A percentile compares a stretch with the other conserved stretches of the same genome.
Evolutionary conservation across 2,888 invertebrate species (phyloP).

Genomic region (Serrognathus titanus): DNA sequence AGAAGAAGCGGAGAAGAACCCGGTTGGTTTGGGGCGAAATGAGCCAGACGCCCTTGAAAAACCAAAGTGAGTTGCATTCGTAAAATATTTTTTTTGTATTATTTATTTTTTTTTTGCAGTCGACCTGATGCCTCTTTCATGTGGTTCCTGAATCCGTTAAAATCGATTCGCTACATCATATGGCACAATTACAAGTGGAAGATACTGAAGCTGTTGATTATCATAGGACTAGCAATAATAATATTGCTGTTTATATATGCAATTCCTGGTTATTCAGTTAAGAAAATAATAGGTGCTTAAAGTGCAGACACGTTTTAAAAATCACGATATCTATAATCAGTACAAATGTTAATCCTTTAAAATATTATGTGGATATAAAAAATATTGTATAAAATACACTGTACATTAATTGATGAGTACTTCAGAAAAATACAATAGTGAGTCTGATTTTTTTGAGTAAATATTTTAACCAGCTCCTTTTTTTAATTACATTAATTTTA

Average conservation of each 20-base stretch:
- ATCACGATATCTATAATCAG: too few relatives aligned
- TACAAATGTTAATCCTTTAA: too few relatives aligned
- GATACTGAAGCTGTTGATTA: conserved; percentile 67
- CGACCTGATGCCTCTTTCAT: conserved; percentile 92
- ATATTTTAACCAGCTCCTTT: too few relatives aligned
- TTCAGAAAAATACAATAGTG: too few relatives aligned
- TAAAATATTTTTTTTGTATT: background rate
- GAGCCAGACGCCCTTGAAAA: conserved; percentile 89
- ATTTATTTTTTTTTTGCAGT: conserved; percentile 59
- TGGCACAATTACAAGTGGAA: conserved; percentile 95
- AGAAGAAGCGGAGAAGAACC: conserved; percentile 85
- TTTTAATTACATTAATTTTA: too few relatives aligned
- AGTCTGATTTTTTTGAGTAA: too few relatives aligned
- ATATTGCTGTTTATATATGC: conserved; percentile 78
- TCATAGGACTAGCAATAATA: conserved; percentile 63
- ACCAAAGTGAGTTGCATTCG: conserved; percentile 67
- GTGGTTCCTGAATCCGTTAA: conserved; percentile 90
- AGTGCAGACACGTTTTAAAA: too few relatives aligned
- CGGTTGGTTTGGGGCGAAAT: conserved; percentile 78
- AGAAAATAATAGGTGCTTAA: conserved; percentile 81
- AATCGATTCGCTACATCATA: conserved; percentile 85
- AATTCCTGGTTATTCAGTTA: conserved; percentile 84
- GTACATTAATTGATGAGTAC: background rate
- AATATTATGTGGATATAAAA: too few relatives aligned
- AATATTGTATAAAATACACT: background rate